phyloP scores from a whole-genome alignment of 2,797 vertebrate species.

The Choloepus didactylus region DNA sequence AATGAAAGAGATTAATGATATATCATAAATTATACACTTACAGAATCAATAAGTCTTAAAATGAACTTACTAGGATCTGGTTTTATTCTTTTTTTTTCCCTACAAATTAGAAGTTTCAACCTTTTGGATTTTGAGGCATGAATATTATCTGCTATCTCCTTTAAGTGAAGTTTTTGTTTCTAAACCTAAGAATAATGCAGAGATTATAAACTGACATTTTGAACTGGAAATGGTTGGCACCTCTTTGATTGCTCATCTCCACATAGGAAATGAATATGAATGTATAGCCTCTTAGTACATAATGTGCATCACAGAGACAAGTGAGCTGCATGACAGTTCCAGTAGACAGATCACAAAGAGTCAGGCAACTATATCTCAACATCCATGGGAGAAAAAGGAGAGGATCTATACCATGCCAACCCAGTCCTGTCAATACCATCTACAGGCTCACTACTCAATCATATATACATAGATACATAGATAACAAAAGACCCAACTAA shows the following conservation, averaged over 20 bases:
- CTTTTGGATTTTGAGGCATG: not conserved
- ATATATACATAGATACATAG: not conserved
- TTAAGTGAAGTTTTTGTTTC: conserved; percentile 46
- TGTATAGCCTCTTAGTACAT: conserved; percentile 1
- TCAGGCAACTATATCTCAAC: not conserved
- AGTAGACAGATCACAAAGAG: not conserved
- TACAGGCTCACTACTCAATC: not conserved
- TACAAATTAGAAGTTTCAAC: conserved; percentile 23
- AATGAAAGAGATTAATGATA: not conserved
- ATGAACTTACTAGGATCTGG: not conserved
- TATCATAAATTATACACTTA: not conserved
- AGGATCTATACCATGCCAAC: not conserved
- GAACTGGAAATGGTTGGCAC: not conserved
- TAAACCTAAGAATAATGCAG: not conserved
- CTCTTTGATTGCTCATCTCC: not conserved
- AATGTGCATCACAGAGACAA: not conserved
- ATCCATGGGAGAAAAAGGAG: not conserved
- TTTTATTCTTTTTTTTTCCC: not conserved
- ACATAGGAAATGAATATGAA: not conserved
- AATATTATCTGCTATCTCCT: not conserved
- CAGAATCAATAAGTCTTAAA: not conserved
- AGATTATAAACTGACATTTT: not conserved
- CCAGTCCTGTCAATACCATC: not conserved
- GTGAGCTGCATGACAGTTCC: not conserved
- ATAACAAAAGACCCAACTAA: conserved; percentile 5